Base-by-base conservation (phyloP, 2,797 vertebrate species). In the Crax fasciolata region DNA sequence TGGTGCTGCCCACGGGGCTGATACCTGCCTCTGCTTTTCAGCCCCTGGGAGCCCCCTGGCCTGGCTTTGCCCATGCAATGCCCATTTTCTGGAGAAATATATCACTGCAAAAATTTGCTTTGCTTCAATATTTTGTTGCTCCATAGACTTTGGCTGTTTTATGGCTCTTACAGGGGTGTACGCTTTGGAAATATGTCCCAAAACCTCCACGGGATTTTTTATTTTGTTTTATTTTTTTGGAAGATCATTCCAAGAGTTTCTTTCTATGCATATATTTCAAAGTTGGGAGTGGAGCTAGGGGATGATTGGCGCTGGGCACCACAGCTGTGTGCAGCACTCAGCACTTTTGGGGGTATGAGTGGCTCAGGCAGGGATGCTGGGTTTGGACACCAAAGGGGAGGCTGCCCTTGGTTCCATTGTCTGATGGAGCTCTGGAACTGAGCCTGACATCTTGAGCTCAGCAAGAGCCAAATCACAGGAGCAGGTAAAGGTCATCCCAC, bases 401-500 rank as follows among this genome's bases (percentile, higher is more conserved):
- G 2, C 35, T 66, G n/a, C 9, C 35, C 21, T 51, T 68, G 10
- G 32, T 81, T 78, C 66, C 32, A 44, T 16, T 51, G 67, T 16
- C 27, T 0, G 1, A 14, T 62, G 39, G 30, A 20, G 58, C 73
- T 75, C 48, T 38, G 38, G 87, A 86, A 49, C 28, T 3, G 11
- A 68, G n/a, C n/a, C 43, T 73, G 54, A 63, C 2, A 1, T 1
- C 2, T 57, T 76, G 80, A 80, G 23, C 27, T 82, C 11, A 0
- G 9, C 87, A 39, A 87, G 41, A 86, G 24, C 66, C 51, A 86
- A 23, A 55, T 79, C 73, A 41, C 41, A 80, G 58, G 73, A 96
- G 58, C 80, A 92, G 88, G 94, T 95, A 89, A 81, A 97, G 87
- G 71, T 94, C 94, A 86, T 74, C 6, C 61, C 51, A 38, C 81